Evolutionary conservation across 2,113 vertebrate genomes (phyloP).

Genomic region (Amazona vittata): DNA sequence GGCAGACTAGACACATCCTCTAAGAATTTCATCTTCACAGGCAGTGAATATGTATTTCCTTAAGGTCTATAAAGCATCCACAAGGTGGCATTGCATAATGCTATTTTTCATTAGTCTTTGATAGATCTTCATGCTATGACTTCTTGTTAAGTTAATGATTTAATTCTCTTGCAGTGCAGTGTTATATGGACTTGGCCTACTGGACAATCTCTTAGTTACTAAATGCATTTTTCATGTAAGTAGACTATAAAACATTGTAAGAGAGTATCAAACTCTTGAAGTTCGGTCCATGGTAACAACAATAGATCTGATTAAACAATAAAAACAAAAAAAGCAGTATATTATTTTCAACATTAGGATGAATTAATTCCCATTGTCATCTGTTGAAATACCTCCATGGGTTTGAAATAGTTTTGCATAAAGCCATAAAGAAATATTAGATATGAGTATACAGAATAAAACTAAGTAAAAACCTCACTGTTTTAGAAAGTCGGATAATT

Average conservation of each 20-base stretch:
- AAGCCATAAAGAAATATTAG: neutral
- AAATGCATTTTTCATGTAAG: neutral
- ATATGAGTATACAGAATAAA: neutral
- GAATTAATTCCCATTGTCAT: neutral
- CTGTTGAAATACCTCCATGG: neutral
- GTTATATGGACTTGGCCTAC: neutral
- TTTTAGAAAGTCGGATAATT: neutral
- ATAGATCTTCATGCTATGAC: neutral
- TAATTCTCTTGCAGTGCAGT: neutral
- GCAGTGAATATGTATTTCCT: neutral
- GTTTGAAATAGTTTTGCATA: neutral
- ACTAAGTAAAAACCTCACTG: neutral
- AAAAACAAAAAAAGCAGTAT: neutral
- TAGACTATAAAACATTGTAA: neutral
- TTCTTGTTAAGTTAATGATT: neutral
- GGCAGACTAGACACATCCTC: neutral
- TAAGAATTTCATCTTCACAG: neutral
- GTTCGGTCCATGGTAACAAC: neutral
- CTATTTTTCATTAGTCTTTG: neutral
- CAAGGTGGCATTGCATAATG: slow-evolving; percentile 13
- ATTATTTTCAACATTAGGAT: neutral
- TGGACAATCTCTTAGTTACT: neutral
- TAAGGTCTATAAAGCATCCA: neutral
- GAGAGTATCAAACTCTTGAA: neutral
- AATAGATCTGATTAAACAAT: neutral